Conservation (phyloP, 1,140 invertebrate species). For the Scaptomyza pallida region DNA sequence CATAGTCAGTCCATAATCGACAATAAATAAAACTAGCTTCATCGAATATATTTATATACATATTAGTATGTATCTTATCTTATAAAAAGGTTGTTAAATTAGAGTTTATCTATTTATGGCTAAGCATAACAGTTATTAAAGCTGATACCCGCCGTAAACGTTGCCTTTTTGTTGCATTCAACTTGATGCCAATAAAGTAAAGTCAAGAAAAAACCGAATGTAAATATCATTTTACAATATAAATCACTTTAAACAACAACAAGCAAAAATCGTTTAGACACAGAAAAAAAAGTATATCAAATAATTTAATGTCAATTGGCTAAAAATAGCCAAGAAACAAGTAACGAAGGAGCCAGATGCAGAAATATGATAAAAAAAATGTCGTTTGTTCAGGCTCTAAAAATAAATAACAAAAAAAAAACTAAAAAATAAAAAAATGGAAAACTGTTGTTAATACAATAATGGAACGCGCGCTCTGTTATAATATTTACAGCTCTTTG, state of each 20-base stretch:
- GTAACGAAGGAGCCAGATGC: neutral
- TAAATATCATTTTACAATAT: conserved; percentile 40
- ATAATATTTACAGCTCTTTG: conserved; percentile 78
- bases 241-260: conserved; percentile 24
- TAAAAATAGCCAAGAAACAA: conserved; percentile 43
- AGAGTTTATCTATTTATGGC: neutral
- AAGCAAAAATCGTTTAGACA: neutral
- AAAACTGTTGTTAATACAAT: conserved; percentile 69
- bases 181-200: conserved; percentile 27
- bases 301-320: conserved; percentile 45
- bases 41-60: neutral
- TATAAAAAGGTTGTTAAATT: neutral
- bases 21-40: neutral
- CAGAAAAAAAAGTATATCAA: neutral
- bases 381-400: conserved; percentile 33
- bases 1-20: neutral
- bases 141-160: too few species aligned
- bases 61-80: neutral
- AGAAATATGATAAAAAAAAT: conserved; percentile 31
- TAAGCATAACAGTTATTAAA: conserved; percentile 1
- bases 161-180: conserved; percentile 29
- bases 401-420: conserved; percentile 18
- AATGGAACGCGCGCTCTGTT: conserved; percentile 73
- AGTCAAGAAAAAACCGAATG: conserved; percentile 25
- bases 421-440: neutral